Base-by-base conservation (phyloP, 2,113 vertebrate species). In the Tragelaphus scriptus region DNA sequence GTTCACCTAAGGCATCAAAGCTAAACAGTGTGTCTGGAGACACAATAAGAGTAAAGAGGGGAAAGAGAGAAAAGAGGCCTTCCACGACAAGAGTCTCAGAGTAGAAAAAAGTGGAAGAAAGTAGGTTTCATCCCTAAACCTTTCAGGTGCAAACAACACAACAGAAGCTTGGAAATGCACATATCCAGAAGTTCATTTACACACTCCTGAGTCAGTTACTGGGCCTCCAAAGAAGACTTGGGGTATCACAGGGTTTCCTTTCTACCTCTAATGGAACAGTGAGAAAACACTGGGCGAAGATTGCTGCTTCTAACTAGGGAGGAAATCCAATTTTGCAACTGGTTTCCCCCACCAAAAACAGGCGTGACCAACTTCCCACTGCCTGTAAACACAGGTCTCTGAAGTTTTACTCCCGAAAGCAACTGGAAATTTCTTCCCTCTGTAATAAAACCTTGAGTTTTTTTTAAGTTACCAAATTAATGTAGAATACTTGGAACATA, bases 401-500 rank as follows among this genome's bases (percentile, higher is more conserved):
- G 8, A 88, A 65, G 9, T 95, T 88, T 95, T 86, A 92, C 30
- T 92, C 36, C 26, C 3, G 40, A 96, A 15, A 82, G 91, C 3
- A 96, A 61, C 1, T 87, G 32, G 26, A 94, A 95, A 92, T 94
- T 81, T 87, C 61, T 96, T 88, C 44, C 53, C 58, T 90, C 85
- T 94, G 81, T 79, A 80, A 87, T 44, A 56, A 96, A 96, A 95
- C 2, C 6, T 79, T 82, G 5, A 90, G 30, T 55, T 86, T 94
- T 71, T 91, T 85, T 77, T 58, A 88, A 93, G 21, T 88, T 68
- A 93, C 13, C 19, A 55, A 94, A 96, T 36, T 92, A 95, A 94
- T 53, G 21, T 1, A 93, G 49, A 82, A 21, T n/a, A 82, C 28
- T 36, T 86, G 53, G 23, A 87, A 82, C 47, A 68, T 1, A 56